Evolutionary conservation across 1,140 invertebrate genomes (phyloP).

Genomic region (Drosophila bipectinata): DNA sequence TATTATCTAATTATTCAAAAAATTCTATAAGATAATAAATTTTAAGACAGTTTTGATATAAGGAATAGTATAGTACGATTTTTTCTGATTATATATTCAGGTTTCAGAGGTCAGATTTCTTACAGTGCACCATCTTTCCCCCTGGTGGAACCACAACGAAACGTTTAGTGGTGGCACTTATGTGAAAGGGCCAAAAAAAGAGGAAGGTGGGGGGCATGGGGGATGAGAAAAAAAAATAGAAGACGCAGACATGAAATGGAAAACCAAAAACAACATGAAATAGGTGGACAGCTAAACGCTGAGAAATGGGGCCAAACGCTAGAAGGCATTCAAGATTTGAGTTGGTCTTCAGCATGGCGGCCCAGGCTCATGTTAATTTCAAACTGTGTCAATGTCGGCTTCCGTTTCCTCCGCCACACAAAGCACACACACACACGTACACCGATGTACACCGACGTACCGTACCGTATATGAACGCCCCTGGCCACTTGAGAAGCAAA

Average conservation of each 20-base stretch:
- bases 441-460: background rate
- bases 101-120: background rate
- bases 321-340: constrained; percentile 64
- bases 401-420: constrained; percentile 63
- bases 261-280: constrained; percentile 70
- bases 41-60: too few relatives aligned
- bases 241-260: constrained; percentile 31
- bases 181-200: constrained; percentile 30
- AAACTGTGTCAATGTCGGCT: constrained; percentile 80
- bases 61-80: background rate
- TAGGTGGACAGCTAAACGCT: constrained; percentile 75
- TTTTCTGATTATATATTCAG: background rate
- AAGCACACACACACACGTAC: constrained; percentile 4
- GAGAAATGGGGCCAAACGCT: constrained; percentile 62
- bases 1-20: background rate
- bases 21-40: too few relatives aligned
- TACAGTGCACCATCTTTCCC: background rate
- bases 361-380: constrained; percentile 63
- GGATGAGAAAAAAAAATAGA: background rate
- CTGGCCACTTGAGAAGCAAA: constrained; percentile 78
- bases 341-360: constrained; percentile 39
- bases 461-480: constrained; percentile 17
- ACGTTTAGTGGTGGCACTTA: constrained; percentile 74
- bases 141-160: constrained; percentile 37
- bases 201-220: background rate